A percentile compares a stretch with the other conserved stretches of the same genome.
Conservation (phyloP, 2,113 vertebrate genomes). For the Dromas ardeola region DNA sequence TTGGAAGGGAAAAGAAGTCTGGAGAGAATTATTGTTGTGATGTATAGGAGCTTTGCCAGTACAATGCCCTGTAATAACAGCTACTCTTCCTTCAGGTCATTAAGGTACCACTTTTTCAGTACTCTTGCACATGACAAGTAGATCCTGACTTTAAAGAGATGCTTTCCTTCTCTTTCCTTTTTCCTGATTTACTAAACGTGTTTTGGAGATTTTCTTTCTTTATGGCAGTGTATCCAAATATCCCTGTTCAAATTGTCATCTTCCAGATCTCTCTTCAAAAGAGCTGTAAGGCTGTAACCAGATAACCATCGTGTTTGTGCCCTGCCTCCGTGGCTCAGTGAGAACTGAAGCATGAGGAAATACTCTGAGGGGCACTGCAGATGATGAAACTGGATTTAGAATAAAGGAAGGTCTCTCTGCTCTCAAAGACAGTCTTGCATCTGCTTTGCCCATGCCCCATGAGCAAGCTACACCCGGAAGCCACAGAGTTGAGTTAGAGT, state of each 20-base stretch:
- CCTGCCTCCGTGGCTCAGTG: not conserved
- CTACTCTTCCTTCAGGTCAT: not conserved
- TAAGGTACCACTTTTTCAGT: conserved; percentile 1
- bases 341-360: not conserved
- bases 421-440: not conserved
- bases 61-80: not conserved
- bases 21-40: not conserved
- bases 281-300: not conserved
- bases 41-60: not conserved
- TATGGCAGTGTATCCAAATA: not conserved
- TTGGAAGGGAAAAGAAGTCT: conserved; percentile 29
- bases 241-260: not conserved
- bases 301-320: not conserved
- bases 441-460: not conserved
- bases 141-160: not conserved
- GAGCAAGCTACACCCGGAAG: not conserved
- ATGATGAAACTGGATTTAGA: not conserved
- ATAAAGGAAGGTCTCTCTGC: not conserved
- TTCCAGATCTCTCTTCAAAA: not conserved
- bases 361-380: not conserved
- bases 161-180: not conserved
- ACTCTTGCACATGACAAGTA: not conserved
- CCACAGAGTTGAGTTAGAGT: not conserved
- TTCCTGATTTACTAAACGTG: not conserved
- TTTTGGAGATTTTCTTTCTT: not conserved